Conservation (phyloP, 2,113 vertebrate genomes). For the Astur gentilis region DNA sequence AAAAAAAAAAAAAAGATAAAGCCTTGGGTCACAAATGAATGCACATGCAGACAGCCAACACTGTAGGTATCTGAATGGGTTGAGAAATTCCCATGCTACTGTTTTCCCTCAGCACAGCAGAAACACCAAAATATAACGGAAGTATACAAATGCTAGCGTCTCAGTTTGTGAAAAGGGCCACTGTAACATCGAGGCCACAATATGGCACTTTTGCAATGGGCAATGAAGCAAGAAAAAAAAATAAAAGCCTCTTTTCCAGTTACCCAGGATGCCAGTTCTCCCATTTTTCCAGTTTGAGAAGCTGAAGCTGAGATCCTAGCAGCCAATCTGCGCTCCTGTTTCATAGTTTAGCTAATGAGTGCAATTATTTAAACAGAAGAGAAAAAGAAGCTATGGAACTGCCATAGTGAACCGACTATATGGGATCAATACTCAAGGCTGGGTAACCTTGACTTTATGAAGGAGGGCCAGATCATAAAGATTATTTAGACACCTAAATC, state of each 20-base stretch:
- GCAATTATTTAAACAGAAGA: background rate
- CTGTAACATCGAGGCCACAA: fast-evolving
- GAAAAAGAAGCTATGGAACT: background rate
- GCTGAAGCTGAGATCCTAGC: background rate
- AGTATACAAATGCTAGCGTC: background rate
- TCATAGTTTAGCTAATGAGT: background rate
- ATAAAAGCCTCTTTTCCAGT: background rate
- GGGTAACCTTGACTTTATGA: background rate
- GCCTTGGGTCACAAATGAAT: background rate
- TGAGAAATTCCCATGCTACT: background rate
- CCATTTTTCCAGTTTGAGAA: background rate
- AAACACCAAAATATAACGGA: background rate
- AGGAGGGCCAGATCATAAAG: background rate
- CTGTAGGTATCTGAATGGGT: background rate
- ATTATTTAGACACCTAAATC: background rate
- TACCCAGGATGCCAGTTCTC: background rate
- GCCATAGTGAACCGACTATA: background rate
- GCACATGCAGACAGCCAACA: background rate
- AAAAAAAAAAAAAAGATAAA: background rate
- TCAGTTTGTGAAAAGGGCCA: background rate
- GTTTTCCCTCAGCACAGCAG: background rate
- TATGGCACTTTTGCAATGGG: fast-evolving
- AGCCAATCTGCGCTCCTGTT: background rate
- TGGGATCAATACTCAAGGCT: background rate
- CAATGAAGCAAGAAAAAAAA: background rate